Evolutionary conservation across 2,113 vertebrate genomes (phyloP), one percentile per base, ranked within the genome.

Genomic region (Ranitomeya imitator): DNA sequence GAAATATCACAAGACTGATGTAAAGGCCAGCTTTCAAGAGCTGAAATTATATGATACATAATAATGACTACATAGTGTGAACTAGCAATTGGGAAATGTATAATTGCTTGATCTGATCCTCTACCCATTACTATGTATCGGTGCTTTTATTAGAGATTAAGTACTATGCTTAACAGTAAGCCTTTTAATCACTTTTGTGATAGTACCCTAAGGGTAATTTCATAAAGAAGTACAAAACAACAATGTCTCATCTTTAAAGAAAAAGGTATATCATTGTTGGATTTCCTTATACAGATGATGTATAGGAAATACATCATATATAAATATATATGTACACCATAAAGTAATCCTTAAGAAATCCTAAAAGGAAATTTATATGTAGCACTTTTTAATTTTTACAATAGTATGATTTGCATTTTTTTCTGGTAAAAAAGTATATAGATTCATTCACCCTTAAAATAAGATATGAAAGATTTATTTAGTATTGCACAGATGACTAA

Each of bases 111-210:
- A 52, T 76, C 37, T 52, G 73, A 76, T 18, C 45, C 45, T 76
- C 73, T 76, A 76, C 73, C 73, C 45, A 76, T 76, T 76, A 76
- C 73, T 52, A 76, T 52, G 73, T 76, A 76, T 76, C 73, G 52
- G 73, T 76, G 73, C 45, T 76, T 76, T 76, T 76, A 76, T 76
- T 76, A 51, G 37, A 76, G 73, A 76, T 52, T 76, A 76, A 52
- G 73, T 11, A 76, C 73, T 19, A 76, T 52, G 73, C 45, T 76
- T 76, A 19, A 76, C 73, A 76, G 71, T 16, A 19, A 74, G 16
- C 52, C 37, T 76, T 76, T 76, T 76, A 76, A 12, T 76, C 73
- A 16, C 73, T 51, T 76, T 76, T 52, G 73, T 76, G 73, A 6
- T 31, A 45, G 26, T 74, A 74, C 31, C 73, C 73, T 52, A 76